These are phyloP conservation scores for Xenentodon cancila DNA, from an alignment of 2,797 vertebrate species.

Conservation along the genomic window DNA sequence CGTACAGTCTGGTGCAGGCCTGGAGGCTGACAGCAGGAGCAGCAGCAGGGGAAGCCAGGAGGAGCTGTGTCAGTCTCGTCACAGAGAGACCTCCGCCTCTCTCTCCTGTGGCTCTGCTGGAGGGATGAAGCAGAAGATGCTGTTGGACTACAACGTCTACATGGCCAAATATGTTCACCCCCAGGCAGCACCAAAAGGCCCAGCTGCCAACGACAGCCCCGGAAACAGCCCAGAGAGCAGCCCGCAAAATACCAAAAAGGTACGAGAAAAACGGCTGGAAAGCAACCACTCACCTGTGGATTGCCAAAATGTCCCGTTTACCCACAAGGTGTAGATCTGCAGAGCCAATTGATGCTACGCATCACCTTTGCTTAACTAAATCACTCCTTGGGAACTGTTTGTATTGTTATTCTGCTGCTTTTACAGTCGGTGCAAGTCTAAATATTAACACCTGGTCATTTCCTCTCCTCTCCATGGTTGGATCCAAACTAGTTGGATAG, in stretches of 20 bases:
- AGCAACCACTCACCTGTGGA: not conserved
- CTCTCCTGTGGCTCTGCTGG: conserved; percentile 57
- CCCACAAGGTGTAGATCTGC: too few relatives aligned
- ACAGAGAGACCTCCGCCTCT: conserved; percentile 79
- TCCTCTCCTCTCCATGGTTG: too few relatives aligned
- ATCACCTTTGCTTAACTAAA: too few relatives aligned
- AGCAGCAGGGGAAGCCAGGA: conserved; percentile 91
- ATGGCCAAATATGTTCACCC: conserved; percentile 93
- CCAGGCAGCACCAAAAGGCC: conserved; percentile 75
- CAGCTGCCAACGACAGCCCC: conserved; percentile 80
- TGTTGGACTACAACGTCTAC: conserved; percentile 92
- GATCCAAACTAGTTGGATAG: too few relatives aligned
- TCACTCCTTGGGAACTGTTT: too few relatives aligned
- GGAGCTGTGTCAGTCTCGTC: conserved; percentile 86
- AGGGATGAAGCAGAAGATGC: conserved; percentile 86
- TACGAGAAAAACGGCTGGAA: conserved; percentile 51
- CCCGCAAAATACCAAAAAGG: conserved; percentile 91
- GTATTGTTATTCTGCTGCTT: too few relatives aligned
- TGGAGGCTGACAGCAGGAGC: conserved; percentile 88
- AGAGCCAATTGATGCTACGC: too few relatives aligned
- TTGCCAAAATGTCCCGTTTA: not conserved
- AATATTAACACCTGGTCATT: too few relatives aligned
- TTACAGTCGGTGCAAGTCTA: too few relatives aligned
- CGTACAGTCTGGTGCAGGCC: conserved; percentile 70
- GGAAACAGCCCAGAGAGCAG: conserved; percentile 90